phyloP scores from a whole-genome alignment of 2,888 invertebrate species.

The Caradrina kadenii region DNA sequence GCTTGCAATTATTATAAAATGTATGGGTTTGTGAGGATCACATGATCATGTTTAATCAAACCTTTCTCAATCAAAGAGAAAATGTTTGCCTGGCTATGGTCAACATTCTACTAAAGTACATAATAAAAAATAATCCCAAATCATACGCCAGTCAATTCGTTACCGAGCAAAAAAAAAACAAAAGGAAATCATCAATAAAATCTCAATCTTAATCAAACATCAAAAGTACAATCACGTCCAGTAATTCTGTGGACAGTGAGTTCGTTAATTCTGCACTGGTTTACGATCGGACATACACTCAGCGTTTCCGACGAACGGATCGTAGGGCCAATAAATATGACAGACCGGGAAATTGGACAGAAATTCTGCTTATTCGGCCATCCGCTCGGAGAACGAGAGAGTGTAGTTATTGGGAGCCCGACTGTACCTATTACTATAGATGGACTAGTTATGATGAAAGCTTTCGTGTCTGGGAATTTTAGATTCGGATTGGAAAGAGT shows the following conservation, averaged over 20 bases:
- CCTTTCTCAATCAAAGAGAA: too few species aligned
- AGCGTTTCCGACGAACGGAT: conserved; percentile 71
- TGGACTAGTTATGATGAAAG: conserved; percentile 33
- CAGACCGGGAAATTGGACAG: conserved; percentile 83
- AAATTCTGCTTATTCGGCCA: conserved; percentile 80
- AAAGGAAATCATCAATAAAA: not conserved
- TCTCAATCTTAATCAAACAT: conserved; percentile 25
- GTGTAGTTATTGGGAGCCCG: conserved; percentile 66
- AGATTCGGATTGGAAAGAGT: conserved; percentile 9
- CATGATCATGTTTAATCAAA: too few species aligned
- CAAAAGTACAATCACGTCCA: conserved; percentile 39
- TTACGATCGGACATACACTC: conserved; percentile 68
- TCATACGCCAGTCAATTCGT: too few species aligned
- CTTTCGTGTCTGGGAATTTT: conserved; percentile 28
- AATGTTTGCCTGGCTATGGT: too few species aligned
- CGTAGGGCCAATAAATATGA: conserved; percentile 85
- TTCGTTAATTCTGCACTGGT: conserved; percentile 66
- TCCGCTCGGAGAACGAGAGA: conserved; percentile 63
- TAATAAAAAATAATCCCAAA: too few species aligned
- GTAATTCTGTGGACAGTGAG: conserved; percentile 43
- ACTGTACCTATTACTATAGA: conserved; percentile 54
- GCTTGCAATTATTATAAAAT: too few species aligned
- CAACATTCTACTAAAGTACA: too few species aligned
- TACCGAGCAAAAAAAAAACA: too few species aligned
- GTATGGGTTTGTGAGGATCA: too few species aligned